phyloP scores from a whole-genome alignment of 2,797 vertebrate species.

The Stomatorhinus walkeri region DNA sequence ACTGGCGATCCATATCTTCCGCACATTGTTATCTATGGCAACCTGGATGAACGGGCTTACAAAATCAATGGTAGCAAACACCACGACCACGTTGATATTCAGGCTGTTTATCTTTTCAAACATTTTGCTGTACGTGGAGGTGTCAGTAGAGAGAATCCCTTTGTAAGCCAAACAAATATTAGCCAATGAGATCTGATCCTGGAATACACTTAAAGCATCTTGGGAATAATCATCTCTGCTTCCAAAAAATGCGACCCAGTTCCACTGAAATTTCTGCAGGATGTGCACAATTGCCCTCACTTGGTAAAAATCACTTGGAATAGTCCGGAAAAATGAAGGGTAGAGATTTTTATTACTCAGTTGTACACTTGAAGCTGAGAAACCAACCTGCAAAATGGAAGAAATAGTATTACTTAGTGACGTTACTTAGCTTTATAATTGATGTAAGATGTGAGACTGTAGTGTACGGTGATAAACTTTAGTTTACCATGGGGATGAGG shows the following conservation, averaged over 20 bases:
- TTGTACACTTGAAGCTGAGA: conserved; percentile 26
- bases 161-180: conserved; percentile 50
- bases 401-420: neutral
- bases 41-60: conserved; percentile 43
- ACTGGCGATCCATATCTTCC: conserved; percentile 55
- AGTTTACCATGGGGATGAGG: conserved; percentile 39
- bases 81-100: conserved; percentile 36
- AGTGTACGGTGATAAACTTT: neutral
- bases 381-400: conserved; percentile 27
- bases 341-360: conserved; percentile 29
- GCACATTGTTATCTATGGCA: conserved; percentile 46
- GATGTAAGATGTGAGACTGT: neutral
- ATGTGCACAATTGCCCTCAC: conserved; percentile 48
- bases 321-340: conserved; percentile 57
- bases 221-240: conserved; percentile 44
- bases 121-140: conserved; percentile 21
- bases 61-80: conserved; percentile 38
- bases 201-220: conserved; percentile 28
- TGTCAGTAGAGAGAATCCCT: conserved; percentile 33
- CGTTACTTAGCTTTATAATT: neutral
- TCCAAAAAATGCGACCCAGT: conserved; percentile 55
- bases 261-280: conserved; percentile 53
- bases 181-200: conserved; percentile 3
- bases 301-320: conserved; percentile 54
- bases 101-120: conserved; percentile 29